Evolutionary conservation across 2,113 vertebrate genomes (phyloP).

Genomic region (Anoplopoma fimbria): DNA sequence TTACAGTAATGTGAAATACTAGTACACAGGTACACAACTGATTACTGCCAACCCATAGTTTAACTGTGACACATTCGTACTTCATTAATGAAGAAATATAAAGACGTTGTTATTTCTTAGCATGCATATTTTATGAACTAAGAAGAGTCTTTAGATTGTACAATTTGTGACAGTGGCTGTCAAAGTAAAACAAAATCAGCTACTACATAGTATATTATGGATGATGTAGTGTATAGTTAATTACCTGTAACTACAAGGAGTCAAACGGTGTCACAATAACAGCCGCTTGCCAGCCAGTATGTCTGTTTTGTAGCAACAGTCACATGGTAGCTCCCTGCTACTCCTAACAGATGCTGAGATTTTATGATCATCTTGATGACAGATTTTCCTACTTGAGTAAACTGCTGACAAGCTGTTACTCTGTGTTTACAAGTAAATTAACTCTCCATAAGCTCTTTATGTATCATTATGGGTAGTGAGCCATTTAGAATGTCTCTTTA

Average conservation of each 20-base stretch:
- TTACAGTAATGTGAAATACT: not conserved
- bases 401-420: slow-evolving; percentile 69
- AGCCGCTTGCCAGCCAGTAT: not conserved
- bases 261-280: not conserved
- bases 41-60: not conserved
- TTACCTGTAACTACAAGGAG: not conserved
- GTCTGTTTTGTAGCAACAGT: slow-evolving; percentile 34
- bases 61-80: not conserved
- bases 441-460: slow-evolving; percentile 36
- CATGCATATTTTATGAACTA: not conserved
- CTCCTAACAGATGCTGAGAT: slow-evolving; percentile 68
- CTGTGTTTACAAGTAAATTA: slow-evolving; percentile 62
- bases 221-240: not conserved
- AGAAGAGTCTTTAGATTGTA: not conserved
- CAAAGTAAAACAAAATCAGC: not conserved
- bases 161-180: not conserved
- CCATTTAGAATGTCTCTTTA: not conserved
- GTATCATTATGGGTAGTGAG: slow-evolving; percentile 28
- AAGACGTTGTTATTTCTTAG: not conserved
- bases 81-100: not conserved
- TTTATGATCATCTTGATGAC: slow-evolving; percentile 67
- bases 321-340: slow-evolving; percentile 29
- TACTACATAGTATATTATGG: not conserved
- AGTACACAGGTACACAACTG: not conserved
- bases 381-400: slow-evolving; percentile 68